Evolutionary conservation across 2,797 vertebrate species (phyloP), one percentile per base, ranked within the genome.

Genomic region (Fistularia tabacaria): DNA sequence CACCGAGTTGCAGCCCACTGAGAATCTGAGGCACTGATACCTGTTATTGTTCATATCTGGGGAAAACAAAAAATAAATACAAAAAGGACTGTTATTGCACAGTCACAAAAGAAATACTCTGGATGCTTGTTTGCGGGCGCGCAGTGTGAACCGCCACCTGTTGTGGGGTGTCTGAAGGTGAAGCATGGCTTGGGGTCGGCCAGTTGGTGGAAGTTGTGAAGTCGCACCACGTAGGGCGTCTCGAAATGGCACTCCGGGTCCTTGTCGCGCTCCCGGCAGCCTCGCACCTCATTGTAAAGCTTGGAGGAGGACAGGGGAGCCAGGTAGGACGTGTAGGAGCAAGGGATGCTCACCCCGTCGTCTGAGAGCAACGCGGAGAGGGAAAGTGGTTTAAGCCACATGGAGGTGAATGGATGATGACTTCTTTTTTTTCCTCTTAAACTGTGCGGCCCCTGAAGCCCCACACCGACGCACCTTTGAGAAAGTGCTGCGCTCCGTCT

Each of bases 141-240:
- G 25, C 25, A 25, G 25, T 2, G 25, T 25, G 25, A 25, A 25
- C 25, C 25, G 25, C 25, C 25, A 89, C 87, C 86, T 85, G 74
- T 85, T 48, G 92, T 92, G 25, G 94, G 95, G 75, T 96, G 94
- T 39, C 40, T 85, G 72, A 97, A 97, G 49, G 92, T 93, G 75
- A 97, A 96, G 81, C 95, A 97, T 2, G 93, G 82, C 77, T 94
- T 91, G 37, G 95, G 94, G 0, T 92, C 91, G 3, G 94, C 92
- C 14, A 97, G 75, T 84, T 96, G 93, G 83, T 96, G 93, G 84
- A 95, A 97, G 87, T 97, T 97, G 74, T 97, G 95, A 46, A 97
- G 89, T 36, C 95, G 90, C 36, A 97, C 95, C 1, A 97, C 95
- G 0, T 96, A 97, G 0, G 95, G 95, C 7, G 92, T 97, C 86